A percentile compares a stretch with the other conserved stretches of the same genome.
Conservation (phyloP, 2,888 invertebrate genomes). For the Dicranocentrus wangi region DNA sequence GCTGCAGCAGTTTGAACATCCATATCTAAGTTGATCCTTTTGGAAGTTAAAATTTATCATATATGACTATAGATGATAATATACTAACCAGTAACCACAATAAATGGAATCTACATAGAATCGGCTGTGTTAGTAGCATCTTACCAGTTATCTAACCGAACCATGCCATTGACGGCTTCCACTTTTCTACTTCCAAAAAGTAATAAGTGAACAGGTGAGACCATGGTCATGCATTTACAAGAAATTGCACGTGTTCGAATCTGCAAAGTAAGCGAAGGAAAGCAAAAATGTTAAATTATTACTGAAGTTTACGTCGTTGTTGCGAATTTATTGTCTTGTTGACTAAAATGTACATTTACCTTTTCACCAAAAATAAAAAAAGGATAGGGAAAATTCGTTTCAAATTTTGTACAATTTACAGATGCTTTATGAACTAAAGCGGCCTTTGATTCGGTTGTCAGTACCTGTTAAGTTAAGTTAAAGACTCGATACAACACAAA, state of each 20-base stretch:
- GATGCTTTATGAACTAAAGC: slow-evolving; percentile 98
- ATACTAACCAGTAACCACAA: neutral
- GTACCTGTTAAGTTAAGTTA: slow-evolving; percentile 77
- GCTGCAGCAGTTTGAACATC: slow-evolving; percentile 85
- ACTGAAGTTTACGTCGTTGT: no score
- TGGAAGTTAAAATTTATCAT: neutral
- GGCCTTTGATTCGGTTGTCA: slow-evolving; percentile 95
- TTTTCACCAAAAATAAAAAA: slow-evolving; percentile 99
- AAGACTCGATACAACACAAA: no score
- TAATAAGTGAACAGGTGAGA: slow-evolving; percentile 92
- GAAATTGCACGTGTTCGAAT: slow-evolving; percentile 95
- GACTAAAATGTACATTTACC: no score
- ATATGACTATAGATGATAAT: no score
- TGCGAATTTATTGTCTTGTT: no score
- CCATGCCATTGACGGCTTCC: slow-evolving; percentile 81
- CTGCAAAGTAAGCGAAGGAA: slow-evolving; percentile 75
- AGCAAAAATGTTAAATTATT: no score
- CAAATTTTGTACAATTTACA: slow-evolving; percentile 91
- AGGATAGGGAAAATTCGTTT: slow-evolving; percentile 91
- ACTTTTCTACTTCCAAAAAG: slow-evolving; percentile 93
- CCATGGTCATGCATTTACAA: slow-evolving; percentile 97
- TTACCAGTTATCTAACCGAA: slow-evolving; percentile 92
- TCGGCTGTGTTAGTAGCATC: slow-evolving; percentile 27
- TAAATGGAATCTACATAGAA: neutral
- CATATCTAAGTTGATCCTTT: slow-evolving; percentile 91